phyloP scores from a whole-genome alignment of 2,797 vertebrate genomes.

The Clamator glandarius region DNA sequence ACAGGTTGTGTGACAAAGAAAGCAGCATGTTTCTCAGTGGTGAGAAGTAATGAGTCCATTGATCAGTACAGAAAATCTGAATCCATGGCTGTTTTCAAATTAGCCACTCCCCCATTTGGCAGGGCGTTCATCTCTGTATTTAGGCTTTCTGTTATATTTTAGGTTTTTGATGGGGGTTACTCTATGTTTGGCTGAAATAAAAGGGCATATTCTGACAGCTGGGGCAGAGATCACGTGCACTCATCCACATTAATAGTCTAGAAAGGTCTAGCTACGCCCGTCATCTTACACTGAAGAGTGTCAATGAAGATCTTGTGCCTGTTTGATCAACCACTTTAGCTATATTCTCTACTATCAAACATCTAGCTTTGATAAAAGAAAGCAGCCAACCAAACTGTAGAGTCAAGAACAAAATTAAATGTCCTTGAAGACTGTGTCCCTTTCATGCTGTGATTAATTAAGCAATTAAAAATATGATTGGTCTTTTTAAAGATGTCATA shows the following conservation, averaged over 20 bases:
- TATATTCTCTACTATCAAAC: background rate
- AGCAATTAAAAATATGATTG: conserved; percentile 55
- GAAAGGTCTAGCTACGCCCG: background rate
- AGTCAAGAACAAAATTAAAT: background rate
- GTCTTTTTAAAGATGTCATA: conserved; percentile 57
- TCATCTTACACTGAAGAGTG: background rate
- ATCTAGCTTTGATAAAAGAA: background rate
- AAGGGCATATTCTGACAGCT: background rate
- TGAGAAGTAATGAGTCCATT: background rate
- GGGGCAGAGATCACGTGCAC: background rate
- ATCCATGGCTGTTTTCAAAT: background rate
- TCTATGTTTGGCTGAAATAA: background rate
- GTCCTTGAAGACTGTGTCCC: conserved; percentile 15
- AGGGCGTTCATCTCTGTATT: background rate
- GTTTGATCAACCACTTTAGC: background rate
- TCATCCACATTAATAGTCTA: background rate
- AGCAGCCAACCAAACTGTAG: background rate
- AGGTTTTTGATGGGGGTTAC: background rate
- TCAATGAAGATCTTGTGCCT: background rate
- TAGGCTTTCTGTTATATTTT: background rate
- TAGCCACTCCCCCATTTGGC: background rate
- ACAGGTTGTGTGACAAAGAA: conserved; percentile 45
- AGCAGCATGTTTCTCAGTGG: background rate
- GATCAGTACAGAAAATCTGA: background rate
- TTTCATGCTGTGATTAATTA: conserved; percentile 61